Evolutionary conservation across 2,113 vertebrate genomes (phyloP).

Genomic region (Benitochromis conjunctus): DNA sequence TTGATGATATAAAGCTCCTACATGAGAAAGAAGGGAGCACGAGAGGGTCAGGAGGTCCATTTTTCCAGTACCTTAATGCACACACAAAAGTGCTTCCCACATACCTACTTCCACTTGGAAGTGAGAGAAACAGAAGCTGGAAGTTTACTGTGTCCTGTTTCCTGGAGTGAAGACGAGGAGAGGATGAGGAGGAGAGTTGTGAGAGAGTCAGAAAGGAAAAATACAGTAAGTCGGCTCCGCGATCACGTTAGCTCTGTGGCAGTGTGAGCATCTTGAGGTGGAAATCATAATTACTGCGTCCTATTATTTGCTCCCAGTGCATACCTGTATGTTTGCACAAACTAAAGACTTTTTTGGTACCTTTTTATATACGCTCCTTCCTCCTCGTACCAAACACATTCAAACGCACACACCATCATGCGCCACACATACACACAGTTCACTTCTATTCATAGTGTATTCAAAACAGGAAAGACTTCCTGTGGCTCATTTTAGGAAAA

Average conservation of each 20-base stretch:
- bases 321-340: background rate
- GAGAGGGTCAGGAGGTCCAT: constrained; percentile 14
- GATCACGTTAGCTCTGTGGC: background rate
- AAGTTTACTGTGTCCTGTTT: constrained; percentile 68
- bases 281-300: background rate
- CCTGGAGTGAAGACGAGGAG: constrained; percentile 31
- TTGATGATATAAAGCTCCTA: constrained; percentile 19
- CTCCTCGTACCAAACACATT: background rate
- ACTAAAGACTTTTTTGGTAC: background rate
- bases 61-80: constrained; percentile 13
- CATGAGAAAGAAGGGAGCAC: constrained; percentile 23
- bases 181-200: constrained; percentile 48
- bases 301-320: background rate
- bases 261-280: background rate
- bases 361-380: background rate
- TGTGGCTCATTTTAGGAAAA: constrained; percentile 72
- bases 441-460: constrained; percentile 66
- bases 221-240: background rate
- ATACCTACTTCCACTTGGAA: constrained; percentile 67
- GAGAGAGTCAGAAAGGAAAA: constrained; percentile 35
- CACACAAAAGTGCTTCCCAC: constrained; percentile 47
- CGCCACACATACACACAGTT: background rate
- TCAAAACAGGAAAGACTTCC: constrained; percentile 77
- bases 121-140: constrained; percentile 75
- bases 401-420: background rate